Conservation (phyloP, 1,140 invertebrate species). For the Rhysida immarginata region DNA sequence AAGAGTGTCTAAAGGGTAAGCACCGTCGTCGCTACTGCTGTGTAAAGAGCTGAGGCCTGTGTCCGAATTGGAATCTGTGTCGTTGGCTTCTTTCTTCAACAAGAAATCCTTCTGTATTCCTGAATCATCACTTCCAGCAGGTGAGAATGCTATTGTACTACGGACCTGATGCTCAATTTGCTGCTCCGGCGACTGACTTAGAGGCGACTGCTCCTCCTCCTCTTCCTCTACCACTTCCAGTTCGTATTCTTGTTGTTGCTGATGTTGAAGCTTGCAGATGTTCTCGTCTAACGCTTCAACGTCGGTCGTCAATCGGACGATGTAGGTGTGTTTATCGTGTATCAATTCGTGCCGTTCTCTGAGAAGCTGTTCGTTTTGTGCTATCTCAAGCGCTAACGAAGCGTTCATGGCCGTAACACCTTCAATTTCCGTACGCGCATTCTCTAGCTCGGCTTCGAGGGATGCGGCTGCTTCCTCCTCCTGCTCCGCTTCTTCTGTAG, state of each 20-base stretch:
- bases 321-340: not conserved
- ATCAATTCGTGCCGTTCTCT: not conserved
- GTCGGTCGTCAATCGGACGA: not conserved
- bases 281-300: conserved; percentile 41
- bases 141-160: conserved; percentile 8
- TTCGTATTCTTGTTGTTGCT: conserved; percentile 19
- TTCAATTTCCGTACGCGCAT: conserved; percentile 39
- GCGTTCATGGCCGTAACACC: conserved; percentile 26
- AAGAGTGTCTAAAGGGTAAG: conserved; percentile 33
- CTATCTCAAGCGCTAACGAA: not conserved
- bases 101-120: too few species aligned
- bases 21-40: conserved; percentile 34
- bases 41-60: conserved; percentile 39
- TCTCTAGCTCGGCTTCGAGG: conserved; percentile 28
- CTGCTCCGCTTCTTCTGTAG: not conserved
- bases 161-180: conserved; percentile 13
- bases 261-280: conserved; percentile 35
- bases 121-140: conserved; percentile 12
- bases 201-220: too few species aligned
- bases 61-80: conserved; percentile 39
- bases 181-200: conserved; percentile 10
- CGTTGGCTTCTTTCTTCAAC: conserved; percentile 14
- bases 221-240: conserved; percentile 35
- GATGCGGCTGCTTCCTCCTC: conserved; percentile 24
- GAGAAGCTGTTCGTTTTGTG: not conserved